These are phyloP conservation scores for Procapra przewalskii DNA, from an alignment of 2,113 vertebrate genomes.

Conservation along the genomic window DNA sequence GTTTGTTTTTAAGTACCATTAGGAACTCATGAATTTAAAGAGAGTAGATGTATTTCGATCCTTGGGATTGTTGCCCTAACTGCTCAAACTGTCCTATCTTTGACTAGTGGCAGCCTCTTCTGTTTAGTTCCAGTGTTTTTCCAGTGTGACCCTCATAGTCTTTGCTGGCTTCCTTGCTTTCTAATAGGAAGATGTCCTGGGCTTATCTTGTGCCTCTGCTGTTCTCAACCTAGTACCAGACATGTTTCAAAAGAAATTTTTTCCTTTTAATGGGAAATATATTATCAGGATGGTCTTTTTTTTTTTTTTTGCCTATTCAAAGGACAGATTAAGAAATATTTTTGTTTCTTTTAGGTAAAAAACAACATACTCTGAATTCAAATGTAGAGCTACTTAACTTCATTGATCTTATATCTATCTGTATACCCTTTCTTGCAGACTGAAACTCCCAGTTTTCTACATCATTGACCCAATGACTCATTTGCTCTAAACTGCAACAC, in stretches of 20 bases:
- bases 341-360: constrained; percentile 6
- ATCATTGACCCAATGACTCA: background rate
- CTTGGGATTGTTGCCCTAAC: background rate
- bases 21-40: background rate
- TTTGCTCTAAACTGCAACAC: background rate
- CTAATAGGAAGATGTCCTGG: background rate
- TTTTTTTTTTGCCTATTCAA: background rate
- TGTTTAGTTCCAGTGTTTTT: background rate
- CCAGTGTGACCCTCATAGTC: background rate
- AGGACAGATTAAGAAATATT: background rate
- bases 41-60: background rate
- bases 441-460: background rate
- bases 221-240: background rate
- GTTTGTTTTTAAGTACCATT: background rate
- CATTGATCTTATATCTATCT: background rate
- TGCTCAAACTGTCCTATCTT: background rate
- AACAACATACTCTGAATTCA: background rate
- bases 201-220: background rate
- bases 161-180: background rate
- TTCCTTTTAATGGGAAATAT: background rate
- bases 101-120: background rate
- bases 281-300: background rate
- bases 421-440: background rate
- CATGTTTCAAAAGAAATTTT: background rate
- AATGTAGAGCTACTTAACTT: background rate